Base-by-base conservation (phyloP, 2,888 invertebrate genomes). In the Sthenelais limicola region DNA sequence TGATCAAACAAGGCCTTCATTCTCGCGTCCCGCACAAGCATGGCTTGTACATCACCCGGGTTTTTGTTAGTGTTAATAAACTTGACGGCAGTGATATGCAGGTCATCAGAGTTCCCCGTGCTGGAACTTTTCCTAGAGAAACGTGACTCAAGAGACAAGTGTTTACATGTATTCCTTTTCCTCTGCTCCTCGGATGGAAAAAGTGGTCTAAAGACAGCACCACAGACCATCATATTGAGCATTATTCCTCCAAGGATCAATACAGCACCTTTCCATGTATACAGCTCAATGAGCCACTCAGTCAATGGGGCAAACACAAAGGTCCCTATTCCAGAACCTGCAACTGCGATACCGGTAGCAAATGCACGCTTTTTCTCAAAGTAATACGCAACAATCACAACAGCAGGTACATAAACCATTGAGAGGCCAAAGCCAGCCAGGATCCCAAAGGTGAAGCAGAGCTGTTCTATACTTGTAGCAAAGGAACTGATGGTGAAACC, bases 291-390 rank as follows among this genome's bases (percentile, higher is more conserved):
- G 48, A 88, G 78, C 48, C 77, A 80, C 54, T 86, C 83, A 21
- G 82, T 82, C 21, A 87, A 74, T 1, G 86, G 87, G 15, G 86
- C 85, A 77, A 87, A 84, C 1, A 85, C 76, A 75, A 85, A 84
- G 2, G 86, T 87, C 24, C 88, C 88, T 33, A 87, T 84, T 26
- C 87, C 88, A 26, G 86, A 84, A 1, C 88, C 88, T 76, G 86
- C 85, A 0, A 87, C 86, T 26, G 87, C 81, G 26, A 88, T 30
- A 75, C 88, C 87, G 48, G 88, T 87, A 1, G 88, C 87, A 54
- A 88, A 80, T 4, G 87, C 85, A 68, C 87, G 78, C 58, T 81
- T 85, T 73, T 85, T 83, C 75, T 87, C 86, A 78, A 88, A 88
- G 78, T 88, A 88, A 76, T 84, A 86, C 9, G 88, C 84, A 21